Conservation (phyloP, 2,797 vertebrate species). For the Thripadectes ignobilis region DNA sequence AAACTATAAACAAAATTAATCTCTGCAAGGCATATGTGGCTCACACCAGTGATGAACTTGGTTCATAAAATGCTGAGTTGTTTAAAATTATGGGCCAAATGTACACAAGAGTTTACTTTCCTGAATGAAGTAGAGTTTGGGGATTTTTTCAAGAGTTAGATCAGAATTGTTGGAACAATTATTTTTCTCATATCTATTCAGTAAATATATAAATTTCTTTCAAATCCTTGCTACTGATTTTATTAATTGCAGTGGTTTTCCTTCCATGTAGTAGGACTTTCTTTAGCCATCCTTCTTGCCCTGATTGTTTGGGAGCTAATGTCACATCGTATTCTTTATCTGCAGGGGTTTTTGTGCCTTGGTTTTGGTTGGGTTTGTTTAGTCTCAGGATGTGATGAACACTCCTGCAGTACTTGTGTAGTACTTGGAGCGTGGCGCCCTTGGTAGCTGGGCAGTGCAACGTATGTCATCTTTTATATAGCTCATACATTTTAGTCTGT, state of each 20-base stretch:
- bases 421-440: slow-evolving; percentile 33
- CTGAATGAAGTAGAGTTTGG: background rate
- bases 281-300: background rate
- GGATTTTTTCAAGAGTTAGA: background rate
- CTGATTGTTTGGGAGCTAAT: background rate
- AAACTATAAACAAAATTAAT: background rate
- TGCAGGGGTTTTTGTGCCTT: background rate
- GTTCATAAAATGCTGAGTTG: background rate
- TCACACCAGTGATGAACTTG: background rate
- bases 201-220: background rate
- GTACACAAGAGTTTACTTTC: background rate
- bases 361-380: background rate
- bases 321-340: background rate
- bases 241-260: background rate
- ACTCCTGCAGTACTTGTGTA: background rate
- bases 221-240: background rate
- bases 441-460: slow-evolving; percentile 15
- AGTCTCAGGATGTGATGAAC: background rate
- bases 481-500: slow-evolving; percentile 26
- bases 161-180: background rate
- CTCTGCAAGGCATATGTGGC: background rate
- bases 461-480: background rate
- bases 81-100: background rate
- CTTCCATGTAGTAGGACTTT: background rate
- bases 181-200: background rate